Evolutionary conservation across 2,113 vertebrate genomes (phyloP), one percentile per base, ranked within the genome.

Genomic region (Tonatia bakeri): DNA sequence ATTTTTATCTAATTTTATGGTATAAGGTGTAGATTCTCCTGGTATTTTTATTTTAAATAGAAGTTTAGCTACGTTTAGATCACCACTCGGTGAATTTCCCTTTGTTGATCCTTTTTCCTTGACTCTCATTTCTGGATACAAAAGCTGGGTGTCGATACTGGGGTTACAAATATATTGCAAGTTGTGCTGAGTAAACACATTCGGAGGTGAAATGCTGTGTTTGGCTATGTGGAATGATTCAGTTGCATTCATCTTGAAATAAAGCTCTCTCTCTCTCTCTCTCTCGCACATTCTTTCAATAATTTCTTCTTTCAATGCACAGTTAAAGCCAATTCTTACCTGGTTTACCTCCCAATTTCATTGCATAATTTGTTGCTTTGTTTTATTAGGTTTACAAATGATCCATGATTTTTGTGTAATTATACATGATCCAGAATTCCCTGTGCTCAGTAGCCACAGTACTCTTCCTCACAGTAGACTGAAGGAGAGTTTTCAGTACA

Each of bases 1-100:
- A 64, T 83, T 93, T 95, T 91, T 40, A n/a, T 76, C 33, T 86
- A 7, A 40, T 93, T 94, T 89, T 40, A 72, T 81, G 31, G 64
- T 65, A 40, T 20, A 89, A 87, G 26, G 6, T 61, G 0, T 76
- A 70, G 24, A 31, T 50, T 65, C 19, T 87, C 79, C 31, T 31
- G 14, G 14, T 50, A 73, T 69, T 95, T 96, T 59, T 92, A 87
- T 89, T 91, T 89, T 85, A 95, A 94, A 69, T 82, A 54, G 17
- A 91, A 82, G 16, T 67, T 94, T 38, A 84, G 16, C 16, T 90
- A 28, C 9, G 50, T 94, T 73, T 75, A 64, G 24, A 43, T 76
- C 81, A 76, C 3, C 16, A 92, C n/a, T 94, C 12, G 77, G 40
- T 28, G 72, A 33, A 65, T 14, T 56, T 90, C 3, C 28, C n/a